Evolutionary conservation across 2,888 invertebrate species (phyloP).

Genomic region (Campoplex capitator): DNA sequence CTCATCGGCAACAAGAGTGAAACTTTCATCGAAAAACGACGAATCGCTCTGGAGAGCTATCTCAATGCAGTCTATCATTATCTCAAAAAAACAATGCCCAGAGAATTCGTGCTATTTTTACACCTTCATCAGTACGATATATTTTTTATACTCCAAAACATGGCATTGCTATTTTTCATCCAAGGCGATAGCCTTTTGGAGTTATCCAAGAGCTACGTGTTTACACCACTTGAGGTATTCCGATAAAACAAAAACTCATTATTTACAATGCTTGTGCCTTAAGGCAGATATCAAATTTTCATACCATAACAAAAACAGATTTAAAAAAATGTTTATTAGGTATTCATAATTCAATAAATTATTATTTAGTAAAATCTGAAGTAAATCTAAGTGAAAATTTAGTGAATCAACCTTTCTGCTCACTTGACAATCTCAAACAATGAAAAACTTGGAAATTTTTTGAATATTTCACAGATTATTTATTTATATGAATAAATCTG

Average conservation of each 20-base stretch:
- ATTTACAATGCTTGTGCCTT: not conserved
- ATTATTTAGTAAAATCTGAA: too few species aligned
- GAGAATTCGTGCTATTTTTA: constrained; percentile 92
- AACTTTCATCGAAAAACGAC: constrained; percentile 93
- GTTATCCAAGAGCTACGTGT: constrained; percentile 88
- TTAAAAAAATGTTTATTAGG: not conserved
- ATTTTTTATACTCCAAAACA: constrained; percentile 92
- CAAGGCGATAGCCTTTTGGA: constrained; percentile 90
- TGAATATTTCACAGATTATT: too few species aligned
- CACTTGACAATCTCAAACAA: too few species aligned
- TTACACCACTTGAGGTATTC: constrained; percentile 92
- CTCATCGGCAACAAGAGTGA: constrained; percentile 95
- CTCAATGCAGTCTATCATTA: constrained; percentile 91
- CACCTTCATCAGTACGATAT: constrained; percentile 96
- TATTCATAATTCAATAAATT: not conserved
- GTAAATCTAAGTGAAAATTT: too few species aligned
- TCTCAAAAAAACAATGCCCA: constrained; percentile 92
- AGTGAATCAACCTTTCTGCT: too few species aligned
- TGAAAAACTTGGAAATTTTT: too few species aligned
- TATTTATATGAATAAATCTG: too few species aligned
- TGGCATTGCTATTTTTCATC: constrained; percentile 92
- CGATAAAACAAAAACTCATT: not conserved
- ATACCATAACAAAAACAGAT: not conserved
- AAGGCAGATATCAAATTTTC: not conserved
- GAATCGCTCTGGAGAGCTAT: constrained; percentile 92